Percentiles rank a stretch among this genome's conserved stretches.
These are phyloP conservation scores for Cataglyphis altisquamis DNA, from an alignment of 2,888 invertebrate species.

Conservation along the genomic window DNA sequence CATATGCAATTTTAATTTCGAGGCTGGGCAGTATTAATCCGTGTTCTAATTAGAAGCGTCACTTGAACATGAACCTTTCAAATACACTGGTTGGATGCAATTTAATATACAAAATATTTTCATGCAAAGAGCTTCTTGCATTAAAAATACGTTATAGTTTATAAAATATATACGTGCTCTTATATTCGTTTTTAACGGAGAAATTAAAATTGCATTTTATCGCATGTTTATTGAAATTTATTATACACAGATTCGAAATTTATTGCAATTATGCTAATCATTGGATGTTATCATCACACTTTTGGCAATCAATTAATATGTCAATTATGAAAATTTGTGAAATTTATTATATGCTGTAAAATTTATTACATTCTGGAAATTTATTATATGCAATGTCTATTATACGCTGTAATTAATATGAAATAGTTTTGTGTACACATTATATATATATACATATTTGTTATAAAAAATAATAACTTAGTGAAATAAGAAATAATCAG, in stretches of 20 bases:
- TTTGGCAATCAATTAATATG: slow-evolving; percentile 9
- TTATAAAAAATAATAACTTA: not conserved
- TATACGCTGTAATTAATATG: not conserved
- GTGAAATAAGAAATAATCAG: not conserved
- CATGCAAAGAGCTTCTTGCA: not conserved
- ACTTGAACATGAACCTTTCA: slow-evolving; percentile 15
- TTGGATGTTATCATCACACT: slow-evolving; percentile 5
- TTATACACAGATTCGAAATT: not conserved
- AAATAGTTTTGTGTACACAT: not conserved
- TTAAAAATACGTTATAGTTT: slow-evolving; percentile 6
- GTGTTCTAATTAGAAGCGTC: slow-evolving; percentile 35
- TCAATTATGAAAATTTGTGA: not conserved
- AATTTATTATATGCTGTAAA: not conserved
- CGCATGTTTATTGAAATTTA: not conserved
- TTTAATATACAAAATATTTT: slow-evolving; percentile 18
- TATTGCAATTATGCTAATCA: not conserved
- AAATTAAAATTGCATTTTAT: slow-evolving; percentile 16
- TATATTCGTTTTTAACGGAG: not conserved
- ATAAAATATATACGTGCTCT: not conserved
- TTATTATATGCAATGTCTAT: no score
- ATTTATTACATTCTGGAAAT: not conserved
- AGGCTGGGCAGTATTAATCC: slow-evolving; percentile 16
- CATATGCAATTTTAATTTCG: slow-evolving; percentile 34
- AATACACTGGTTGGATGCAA: not conserved
- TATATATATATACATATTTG: no score